Evolutionary conservation across 2,797 vertebrate species (phyloP).

Genomic region (Corythornis leucogaster): DNA sequence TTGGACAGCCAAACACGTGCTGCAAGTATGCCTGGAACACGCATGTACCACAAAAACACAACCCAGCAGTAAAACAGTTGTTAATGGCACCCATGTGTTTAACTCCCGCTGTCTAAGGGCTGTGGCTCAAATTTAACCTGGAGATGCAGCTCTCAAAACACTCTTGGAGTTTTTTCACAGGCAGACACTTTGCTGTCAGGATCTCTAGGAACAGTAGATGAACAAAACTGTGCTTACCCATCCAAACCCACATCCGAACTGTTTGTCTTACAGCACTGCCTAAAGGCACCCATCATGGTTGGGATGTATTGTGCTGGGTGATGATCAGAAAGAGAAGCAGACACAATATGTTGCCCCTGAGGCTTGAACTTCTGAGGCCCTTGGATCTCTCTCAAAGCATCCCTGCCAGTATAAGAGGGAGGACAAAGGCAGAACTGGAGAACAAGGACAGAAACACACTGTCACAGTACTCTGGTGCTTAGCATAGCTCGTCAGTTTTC

Average conservation of each 20-base stretch:
- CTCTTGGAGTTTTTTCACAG: not conserved
- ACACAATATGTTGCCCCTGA: not conserved
- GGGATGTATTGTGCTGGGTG: not conserved
- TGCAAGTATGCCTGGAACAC: not conserved
- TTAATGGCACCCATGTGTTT: not conserved
- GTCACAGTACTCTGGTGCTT: fast-evolving
- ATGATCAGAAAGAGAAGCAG: not conserved
- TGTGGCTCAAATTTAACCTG: not conserved
- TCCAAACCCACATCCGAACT: not conserved
- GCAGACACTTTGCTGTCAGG: not conserved
- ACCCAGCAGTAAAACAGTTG: not conserved
- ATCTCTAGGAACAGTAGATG: not conserved
- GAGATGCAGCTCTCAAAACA: not conserved
- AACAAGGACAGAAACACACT: not conserved
- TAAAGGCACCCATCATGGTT: fast-evolving
- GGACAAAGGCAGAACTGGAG: not conserved
- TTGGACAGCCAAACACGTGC: not conserved
- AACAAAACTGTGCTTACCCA: not conserved
- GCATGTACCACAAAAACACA: constrained; percentile 12
- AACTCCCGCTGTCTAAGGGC: not conserved
- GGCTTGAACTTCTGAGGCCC: not conserved
- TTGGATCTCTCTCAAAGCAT: not conserved
- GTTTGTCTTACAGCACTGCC: not conserved
- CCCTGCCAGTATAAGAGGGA: not conserved
- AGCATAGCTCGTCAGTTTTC: fast-evolving